Evolutionary conservation across 2,888 invertebrate genomes (phyloP).

Genomic region (Scaptomyza caliginosa): DNA sequence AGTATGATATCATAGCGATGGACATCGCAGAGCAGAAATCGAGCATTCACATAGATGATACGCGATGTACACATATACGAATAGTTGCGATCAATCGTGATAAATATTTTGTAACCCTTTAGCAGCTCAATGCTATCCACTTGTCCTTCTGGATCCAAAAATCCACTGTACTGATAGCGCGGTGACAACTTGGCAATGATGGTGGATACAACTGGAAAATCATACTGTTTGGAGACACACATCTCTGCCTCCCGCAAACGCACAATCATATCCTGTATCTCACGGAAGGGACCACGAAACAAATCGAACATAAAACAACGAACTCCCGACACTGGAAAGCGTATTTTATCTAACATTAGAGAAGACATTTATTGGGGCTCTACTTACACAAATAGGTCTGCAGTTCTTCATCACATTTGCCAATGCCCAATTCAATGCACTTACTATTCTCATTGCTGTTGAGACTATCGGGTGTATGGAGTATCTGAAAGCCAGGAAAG

Average conservation of each 20-base stretch:
- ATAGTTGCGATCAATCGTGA: slow-evolving; percentile 68
- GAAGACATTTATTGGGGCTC: background rate
- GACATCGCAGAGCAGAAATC: slow-evolving; percentile 69
- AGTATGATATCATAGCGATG: slow-evolving; percentile 72
- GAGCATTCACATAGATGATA: slow-evolving; percentile 76
- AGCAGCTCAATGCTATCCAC: slow-evolving; percentile 19
- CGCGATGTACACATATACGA: slow-evolving; percentile 44
- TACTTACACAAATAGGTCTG: slow-evolving; percentile 61
- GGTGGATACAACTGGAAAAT: slow-evolving; percentile 72
- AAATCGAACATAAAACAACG: slow-evolving; percentile 78
- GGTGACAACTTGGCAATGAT: slow-evolving; percentile 75
- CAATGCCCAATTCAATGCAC: slow-evolving; percentile 62
- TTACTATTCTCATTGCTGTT: slow-evolving; percentile 63
- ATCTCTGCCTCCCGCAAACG: slow-evolving; percentile 71
- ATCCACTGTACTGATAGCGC: slow-evolving; percentile 75
- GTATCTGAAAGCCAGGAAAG: slow-evolving; percentile 70
- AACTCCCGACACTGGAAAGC: slow-evolving; percentile 57
- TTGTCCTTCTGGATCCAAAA: slow-evolving; percentile 17
- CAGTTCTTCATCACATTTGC: slow-evolving; percentile 36
- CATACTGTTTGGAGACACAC: slow-evolving; percentile 61
- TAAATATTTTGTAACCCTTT: slow-evolving; percentile 31
- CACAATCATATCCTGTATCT: slow-evolving; percentile 69
- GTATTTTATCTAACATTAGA: background rate
- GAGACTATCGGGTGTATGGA: slow-evolving; percentile 42
- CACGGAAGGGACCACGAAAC: slow-evolving; percentile 64